Evolutionary conservation across 2,888 invertebrate genomes (phyloP), one percentile per base, ranked within the genome.

Genomic region (Hypena proboscidalis): DNA sequence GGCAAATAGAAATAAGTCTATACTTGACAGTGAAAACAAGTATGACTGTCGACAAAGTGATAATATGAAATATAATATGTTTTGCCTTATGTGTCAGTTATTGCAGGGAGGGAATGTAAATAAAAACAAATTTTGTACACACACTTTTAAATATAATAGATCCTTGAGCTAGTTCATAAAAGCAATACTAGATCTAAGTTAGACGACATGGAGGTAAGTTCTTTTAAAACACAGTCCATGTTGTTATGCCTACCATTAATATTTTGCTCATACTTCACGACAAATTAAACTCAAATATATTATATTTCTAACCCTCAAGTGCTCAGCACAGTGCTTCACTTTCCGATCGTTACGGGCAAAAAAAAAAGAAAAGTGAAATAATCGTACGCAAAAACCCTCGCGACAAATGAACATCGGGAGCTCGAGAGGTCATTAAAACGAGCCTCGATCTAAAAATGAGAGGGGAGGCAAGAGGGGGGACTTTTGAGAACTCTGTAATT

Each of bases 401-500:
- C 87, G 88, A 90, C 90, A 90, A 90, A 90, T 90, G 90, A 90
- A 86, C 90, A 90, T 87, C 90, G 88, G 82, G 74, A 77, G 70
- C 83, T 89, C 73, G 83, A 90, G 90, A 90, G 90, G 90, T 90
- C 90, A 90, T 90, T 90, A 90, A 89, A 90, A 87, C 77, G 84
- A 78, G 83, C 78, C 85, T 84, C 86, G 85, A 86, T 89, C 86
- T 87, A 87, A 90, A 89, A 90, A 87, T 80, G 84, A 79, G 80
- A 80, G 83, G 80, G 77, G 73, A 73, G 49, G 71, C 74, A 48
- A 56, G 65, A 57, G 77, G 78, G 82, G 78, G 83, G 77, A 80
- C 78, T 83, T 84, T 89, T 79, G 86, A 89, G 88, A 83, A 88
- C 83, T 80, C 85, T 62, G 84, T 90, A 90, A 90, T 89, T 90